Evolutionary conservation across 2,113 vertebrate species (phyloP).

Genomic region (Aleadryas rufinucha): DNA sequence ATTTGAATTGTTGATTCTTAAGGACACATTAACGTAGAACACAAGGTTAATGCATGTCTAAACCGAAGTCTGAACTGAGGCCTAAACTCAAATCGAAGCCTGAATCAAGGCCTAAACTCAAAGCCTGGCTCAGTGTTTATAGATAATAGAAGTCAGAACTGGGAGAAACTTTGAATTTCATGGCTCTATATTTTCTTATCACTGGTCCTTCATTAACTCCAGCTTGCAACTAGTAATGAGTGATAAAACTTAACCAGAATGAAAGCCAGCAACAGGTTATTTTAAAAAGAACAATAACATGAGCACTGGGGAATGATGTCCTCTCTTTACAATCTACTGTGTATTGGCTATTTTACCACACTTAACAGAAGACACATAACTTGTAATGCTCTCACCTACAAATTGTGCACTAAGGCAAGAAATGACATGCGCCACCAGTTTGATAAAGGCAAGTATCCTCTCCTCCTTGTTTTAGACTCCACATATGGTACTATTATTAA

Average conservation of each 20-base stretch:
- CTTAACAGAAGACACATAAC: not conserved
- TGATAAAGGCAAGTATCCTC: not conserved
- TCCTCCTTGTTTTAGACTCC: not conserved
- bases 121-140: not conserved
- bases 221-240: not conserved
- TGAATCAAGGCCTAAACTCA: not conserved
- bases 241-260: not conserved
- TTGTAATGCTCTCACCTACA: not conserved
- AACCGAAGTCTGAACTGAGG: not conserved
- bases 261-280: not conserved
- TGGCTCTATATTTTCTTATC: not conserved
- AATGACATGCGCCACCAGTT: fast-evolving
- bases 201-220: not conserved
- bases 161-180: not conserved
- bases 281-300: not conserved
- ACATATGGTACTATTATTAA: not conserved
- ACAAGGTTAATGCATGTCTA: not conserved
- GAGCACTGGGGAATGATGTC: fast-evolving
- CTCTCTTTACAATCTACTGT: not conserved
- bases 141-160: not conserved
- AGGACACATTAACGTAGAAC: not conserved
- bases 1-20: not conserved
- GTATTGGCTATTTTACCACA: not conserved
- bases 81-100: not conserved
- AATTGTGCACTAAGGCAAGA: not conserved